Base-by-base conservation (phyloP, 2,888 invertebrate species). In the Ferdinandea cuprea region DNA sequence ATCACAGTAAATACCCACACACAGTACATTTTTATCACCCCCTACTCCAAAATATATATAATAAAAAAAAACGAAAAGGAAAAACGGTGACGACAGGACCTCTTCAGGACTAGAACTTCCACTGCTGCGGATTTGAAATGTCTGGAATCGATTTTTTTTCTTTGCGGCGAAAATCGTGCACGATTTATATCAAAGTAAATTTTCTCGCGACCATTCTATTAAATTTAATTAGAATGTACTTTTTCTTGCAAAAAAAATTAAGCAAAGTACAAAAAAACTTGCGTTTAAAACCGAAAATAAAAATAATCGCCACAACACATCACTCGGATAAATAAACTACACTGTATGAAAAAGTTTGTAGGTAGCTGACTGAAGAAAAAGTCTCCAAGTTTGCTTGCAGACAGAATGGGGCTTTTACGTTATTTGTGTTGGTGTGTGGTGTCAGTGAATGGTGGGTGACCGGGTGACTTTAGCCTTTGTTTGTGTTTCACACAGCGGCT, bases 111-210 rank as follows among this genome's bases (percentile, higher is more conserved):
- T 40, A 81, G 50, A 71, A 77, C 32, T 66, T 71, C 80, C 76
- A 76, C 76, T 66, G 71, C 72, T 72, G 63, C 11, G 44, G 61
- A 73, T 78, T 56, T 83, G 78, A 83, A 81, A 77, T 78, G 83
- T 83, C 78, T 83, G 83, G 78, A 77, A 83, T 83, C 83, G 83
- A 83, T 83, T 83, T 76, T 83, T 83, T 76, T 65, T 74, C n/a
- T 72, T 83, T 78, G 77, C 72, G 83, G 77, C 78, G 54, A 79
- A 73, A 72, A 56, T 40, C 46, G 40, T 54, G 59, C 32, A 71
- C 40, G 63, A 76, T 7, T 77, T 65, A 58, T 76, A 65, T 32
- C 42, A 40, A 61, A 44, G 48, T 71, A 56, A 30, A 52, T 54
- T 40, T 21, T 32, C 42, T n/a, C 19, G 15, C 30, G n/a, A 46